Base-by-base conservation (phyloP, 2,113 vertebrate species). In the Thalassarche chlororhynchos region DNA sequence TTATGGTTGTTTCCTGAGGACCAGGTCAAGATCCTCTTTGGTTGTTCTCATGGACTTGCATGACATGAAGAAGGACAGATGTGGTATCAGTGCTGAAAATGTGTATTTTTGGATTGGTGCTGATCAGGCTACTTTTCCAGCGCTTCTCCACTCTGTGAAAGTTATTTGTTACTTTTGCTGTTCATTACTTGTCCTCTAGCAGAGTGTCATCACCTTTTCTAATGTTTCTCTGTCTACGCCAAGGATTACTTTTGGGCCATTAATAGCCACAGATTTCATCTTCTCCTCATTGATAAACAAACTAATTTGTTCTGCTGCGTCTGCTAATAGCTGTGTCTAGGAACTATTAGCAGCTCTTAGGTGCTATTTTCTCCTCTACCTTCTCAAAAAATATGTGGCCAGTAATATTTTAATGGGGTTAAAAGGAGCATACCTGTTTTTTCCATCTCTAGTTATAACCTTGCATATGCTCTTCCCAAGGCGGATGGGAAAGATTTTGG, bases 261-360 rank as follows among this genome's bases (percentile, higher is more conserved):
- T 97, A 96, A 97, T 95, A 97, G 93, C 79, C 79, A 94, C 92
- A 68, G 83, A 95, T 95, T 96, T 96, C 23, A 77, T 94, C 79
- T 88, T 93, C 71, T 93, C 82, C 34, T 81, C 76, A 90, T 92
- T 93, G 96, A 96, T 96, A 96, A 97, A 96, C 95, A 97, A 95
- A 92, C 88, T 55, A 92, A 97, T 96, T 96, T 89, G 92, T 92
- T 94, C 95, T 68, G 87, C 94, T 93, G 81, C 2, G 1, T 72
- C 55, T 84, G 90, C 96, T 97, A 97, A 96, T 95, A 94, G 92
- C 93, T 96, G 79, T 86, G 74, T 93, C 90, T 86, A 95, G 90
- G 75, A 97, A 90, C 85, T 93, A 97, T 95, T 94, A 97, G 75
- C 68, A 92, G 94, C 88, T 93, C 47, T 90, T 78, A 92, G 94